phyloP scores from a whole-genome alignment of 2,797 vertebrate genomes.

The Muraenolepis orangiensis region DNA sequence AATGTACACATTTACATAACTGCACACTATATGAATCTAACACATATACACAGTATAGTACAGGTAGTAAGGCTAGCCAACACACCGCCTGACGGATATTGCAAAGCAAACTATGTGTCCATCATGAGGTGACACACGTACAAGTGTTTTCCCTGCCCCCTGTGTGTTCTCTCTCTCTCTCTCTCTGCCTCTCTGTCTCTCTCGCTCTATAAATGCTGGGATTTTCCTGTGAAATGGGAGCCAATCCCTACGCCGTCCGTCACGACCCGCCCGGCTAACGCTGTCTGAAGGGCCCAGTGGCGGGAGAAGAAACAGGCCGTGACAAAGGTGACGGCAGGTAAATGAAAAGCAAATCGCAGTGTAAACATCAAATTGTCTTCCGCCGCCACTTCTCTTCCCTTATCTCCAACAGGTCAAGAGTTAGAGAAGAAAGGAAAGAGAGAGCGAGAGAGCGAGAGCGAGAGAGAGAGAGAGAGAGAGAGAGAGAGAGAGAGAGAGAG shows the following conservation, averaged over 20 bases:
- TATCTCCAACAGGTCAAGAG: conserved; percentile 8
- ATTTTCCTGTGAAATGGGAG: conserved; percentile 36
- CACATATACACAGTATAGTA: too few relatives aligned
- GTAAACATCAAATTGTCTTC: conserved; percentile 36
- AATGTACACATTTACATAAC: too few relatives aligned
- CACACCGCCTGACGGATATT: conserved; percentile 27
- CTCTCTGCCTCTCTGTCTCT: conserved; percentile 3
- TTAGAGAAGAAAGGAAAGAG: conserved; percentile 12
- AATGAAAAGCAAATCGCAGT: conserved; percentile 42
- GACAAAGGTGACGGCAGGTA: conserved; percentile 48
- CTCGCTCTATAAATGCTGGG: conserved; percentile 19
- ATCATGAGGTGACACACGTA: not conserved
- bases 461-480: not conserved
- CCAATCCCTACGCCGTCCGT: conserved; percentile 22
- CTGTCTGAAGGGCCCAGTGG: conserved; percentile 38
- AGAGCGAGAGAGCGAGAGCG: conserved; percentile 11
- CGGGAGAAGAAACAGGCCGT: conserved; percentile 46
- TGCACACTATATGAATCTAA: too few relatives aligned
- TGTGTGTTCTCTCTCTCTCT: not conserved
- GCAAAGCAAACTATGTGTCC: conserved; percentile 31
- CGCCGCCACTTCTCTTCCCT: conserved; percentile 1
- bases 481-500: not conserved
- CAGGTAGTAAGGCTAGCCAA: conserved; percentile 18
- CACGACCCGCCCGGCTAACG: conserved; percentile 23
- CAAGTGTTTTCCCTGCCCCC: not conserved